Conservation (phyloP, 2,888 invertebrate species). For the Agrenia bidenticulata region DNA sequence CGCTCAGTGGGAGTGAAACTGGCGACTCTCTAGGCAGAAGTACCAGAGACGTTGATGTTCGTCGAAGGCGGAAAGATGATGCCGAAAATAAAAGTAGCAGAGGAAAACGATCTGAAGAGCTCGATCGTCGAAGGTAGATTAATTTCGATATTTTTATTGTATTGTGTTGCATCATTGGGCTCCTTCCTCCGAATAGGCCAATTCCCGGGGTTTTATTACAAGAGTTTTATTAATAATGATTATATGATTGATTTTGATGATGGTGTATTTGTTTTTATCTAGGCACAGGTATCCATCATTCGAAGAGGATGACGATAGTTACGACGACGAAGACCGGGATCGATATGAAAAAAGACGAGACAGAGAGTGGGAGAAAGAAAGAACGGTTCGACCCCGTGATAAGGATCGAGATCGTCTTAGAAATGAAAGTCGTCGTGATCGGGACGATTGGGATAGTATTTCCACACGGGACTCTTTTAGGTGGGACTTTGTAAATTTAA, state of each 20-base stretch:
- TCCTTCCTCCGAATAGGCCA: too few species aligned
- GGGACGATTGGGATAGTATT: constrained; percentile 55
- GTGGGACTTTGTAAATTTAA: background rate
- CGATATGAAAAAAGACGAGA: background rate
- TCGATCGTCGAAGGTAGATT: background rate
- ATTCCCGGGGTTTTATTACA: background rate
- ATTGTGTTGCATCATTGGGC: background rate
- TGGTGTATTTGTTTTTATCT: background rate
- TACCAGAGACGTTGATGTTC: constrained; percentile 31
- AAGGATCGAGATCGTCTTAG: constrained; percentile 54
- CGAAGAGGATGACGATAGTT: background rate
- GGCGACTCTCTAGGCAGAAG: constrained; percentile 24
- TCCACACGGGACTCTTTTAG: constrained; percentile 7
- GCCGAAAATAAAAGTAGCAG: background rate
- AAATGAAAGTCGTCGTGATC: constrained; percentile 47
- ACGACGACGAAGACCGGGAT: background rate
- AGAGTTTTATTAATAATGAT: background rate
- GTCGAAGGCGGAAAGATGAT: background rate
- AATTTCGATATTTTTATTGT: background rate
- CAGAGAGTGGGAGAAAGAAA: background rate
- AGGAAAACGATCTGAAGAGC: constrained; percentile 11
- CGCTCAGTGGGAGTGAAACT: constrained; percentile 17
- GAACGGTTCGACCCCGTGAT: background rate
- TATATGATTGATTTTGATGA: background rate
- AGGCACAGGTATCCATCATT: background rate